phyloP scores from a whole-genome alignment of 1,140 invertebrate genomes.

The Helicoverpa armigera region DNA sequence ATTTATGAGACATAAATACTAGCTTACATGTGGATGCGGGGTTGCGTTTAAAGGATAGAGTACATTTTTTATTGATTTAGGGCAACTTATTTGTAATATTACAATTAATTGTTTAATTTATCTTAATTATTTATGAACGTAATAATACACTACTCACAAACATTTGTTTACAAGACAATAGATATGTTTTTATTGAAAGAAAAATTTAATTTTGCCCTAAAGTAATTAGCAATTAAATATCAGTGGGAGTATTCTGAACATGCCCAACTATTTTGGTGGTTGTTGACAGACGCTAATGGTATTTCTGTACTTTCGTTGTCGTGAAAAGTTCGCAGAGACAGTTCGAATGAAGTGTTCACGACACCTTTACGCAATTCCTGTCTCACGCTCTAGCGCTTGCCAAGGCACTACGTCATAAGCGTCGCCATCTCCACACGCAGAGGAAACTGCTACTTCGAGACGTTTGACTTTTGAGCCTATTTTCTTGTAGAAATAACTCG shows the following conservation, averaged over 20 bases:
- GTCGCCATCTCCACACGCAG: slow-evolving; percentile 58
- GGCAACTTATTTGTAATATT: too few species aligned
- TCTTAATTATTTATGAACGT: too few species aligned
- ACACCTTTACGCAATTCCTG: slow-evolving; percentile 82
- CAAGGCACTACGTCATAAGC: slow-evolving; percentile 75
- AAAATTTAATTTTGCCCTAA: background rate
- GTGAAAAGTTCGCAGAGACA: slow-evolving; percentile 70
- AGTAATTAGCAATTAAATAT: slow-evolving; percentile 51
- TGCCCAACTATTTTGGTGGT: slow-evolving; percentile 61
- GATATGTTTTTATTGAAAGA: background rate
- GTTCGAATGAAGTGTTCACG: slow-evolving; percentile 74
- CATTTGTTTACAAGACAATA: too few species aligned
- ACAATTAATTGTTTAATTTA: too few species aligned
- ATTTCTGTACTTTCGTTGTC: slow-evolving; percentile 76
- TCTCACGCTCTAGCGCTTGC: slow-evolving; percentile 73
- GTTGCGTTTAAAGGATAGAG: too few species aligned
- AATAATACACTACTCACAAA: too few species aligned
- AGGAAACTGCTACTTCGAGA: slow-evolving; percentile 63
- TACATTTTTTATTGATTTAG: slow-evolving; percentile 5
- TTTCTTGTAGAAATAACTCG: slow-evolving; percentile 59
- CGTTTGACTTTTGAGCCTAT: slow-evolving; percentile 65
- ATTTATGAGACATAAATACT: too few species aligned
- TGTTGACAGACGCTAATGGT: slow-evolving; percentile 75
- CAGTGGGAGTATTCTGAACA: slow-evolving; percentile 55
- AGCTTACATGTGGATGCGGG: too few species aligned